Base-by-base conservation (phyloP, 2,888 invertebrate genomes). In the Coelogynopora nodosa region DNA sequence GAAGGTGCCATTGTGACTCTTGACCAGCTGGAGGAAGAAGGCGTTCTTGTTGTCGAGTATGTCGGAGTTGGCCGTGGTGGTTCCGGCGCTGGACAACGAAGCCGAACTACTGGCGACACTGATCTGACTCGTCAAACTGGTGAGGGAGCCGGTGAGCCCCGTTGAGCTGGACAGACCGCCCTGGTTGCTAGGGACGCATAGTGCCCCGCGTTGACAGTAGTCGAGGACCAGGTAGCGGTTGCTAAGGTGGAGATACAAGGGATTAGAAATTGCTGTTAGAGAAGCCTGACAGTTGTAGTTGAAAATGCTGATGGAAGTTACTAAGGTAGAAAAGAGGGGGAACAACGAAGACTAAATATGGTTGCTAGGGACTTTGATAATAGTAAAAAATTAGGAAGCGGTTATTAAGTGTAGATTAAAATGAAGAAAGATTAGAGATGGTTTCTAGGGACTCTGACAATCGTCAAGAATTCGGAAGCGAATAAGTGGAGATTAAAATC, bases 1-100 rank as follows among this genome's bases (percentile, higher is more conserved):
- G 27, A 74, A 74, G 18, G 74, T 23, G 5, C 74, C 74, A 74
- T 74, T 74, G 27, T 74, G 74, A 74, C 74, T 74, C 74, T 74
- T 74, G 18, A 74, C 74, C 10, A 74, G 74, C 27, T 74, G 74
- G 2, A 74, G 27, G 27, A 74, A 23, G 27, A 74, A 74, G 23
- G 74, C 74, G 23, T 74, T 74, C 27, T 74, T 74, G 23, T 5
- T 2, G 27, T 74, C 74, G 18, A 74, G 27, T 2, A 26, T 74
- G 74, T 74, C 74, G 18, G 74, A 13, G 2, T 10, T 13, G 10
- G 23, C 23, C 2, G 74, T 26, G 27, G 74, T 74, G 5, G 49
- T 13, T 13, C 49, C 49, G 2, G 18, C 74, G 5, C 10, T 26
- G 27, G 23, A 23, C 2, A 2, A 5, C 23, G 74, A 5, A 2